Conservation (phyloP, 1,140 invertebrate genomes). For the Harpegnathos saltator region DNA sequence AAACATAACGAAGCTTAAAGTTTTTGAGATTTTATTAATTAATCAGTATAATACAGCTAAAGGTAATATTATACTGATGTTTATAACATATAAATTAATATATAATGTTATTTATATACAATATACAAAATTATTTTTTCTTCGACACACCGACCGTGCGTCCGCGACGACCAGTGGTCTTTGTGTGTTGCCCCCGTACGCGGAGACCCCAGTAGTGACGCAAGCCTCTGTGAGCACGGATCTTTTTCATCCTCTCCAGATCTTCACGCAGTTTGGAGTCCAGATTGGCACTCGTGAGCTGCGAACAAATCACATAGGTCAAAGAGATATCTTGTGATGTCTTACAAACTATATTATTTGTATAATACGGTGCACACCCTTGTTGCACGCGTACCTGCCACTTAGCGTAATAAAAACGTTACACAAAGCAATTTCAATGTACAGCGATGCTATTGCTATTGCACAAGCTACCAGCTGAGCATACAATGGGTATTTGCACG, state of each 20-base stretch:
- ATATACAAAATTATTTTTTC: constrained; percentile 94
- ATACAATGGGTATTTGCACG: constrained; percentile 64
- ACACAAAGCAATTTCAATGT: constrained; percentile 49
- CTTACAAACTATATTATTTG: background rate
- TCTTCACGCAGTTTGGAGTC: constrained; percentile 99
- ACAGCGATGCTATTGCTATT: constrained; percentile 77
- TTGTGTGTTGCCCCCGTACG: constrained; percentile 99
- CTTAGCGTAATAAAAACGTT: constrained; percentile 35
- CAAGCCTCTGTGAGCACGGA: constrained; percentile 97
- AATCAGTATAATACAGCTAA: constrained; percentile 4
- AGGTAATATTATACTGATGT: too few species aligned
- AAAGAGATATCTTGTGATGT: background rate
- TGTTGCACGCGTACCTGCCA: constrained; percentile 61
- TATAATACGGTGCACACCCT: background rate
- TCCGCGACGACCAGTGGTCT: constrained; percentile 98
- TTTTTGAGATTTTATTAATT: constrained; percentile 74
- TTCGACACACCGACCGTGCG: constrained; percentile 99
- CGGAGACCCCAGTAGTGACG: constrained; percentile 99
- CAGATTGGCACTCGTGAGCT: constrained; percentile 95
- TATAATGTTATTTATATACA: constrained; percentile 11
- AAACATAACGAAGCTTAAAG: background rate
- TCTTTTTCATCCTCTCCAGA: constrained; percentile 98
- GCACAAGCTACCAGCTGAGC: constrained; percentile 81
- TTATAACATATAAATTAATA: too few species aligned
- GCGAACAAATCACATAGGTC: constrained; percentile 72